These are phyloP conservation scores for Phengaris alcon DNA, from an alignment of 2,888 invertebrate genomes.

Conservation along the genomic window DNA sequence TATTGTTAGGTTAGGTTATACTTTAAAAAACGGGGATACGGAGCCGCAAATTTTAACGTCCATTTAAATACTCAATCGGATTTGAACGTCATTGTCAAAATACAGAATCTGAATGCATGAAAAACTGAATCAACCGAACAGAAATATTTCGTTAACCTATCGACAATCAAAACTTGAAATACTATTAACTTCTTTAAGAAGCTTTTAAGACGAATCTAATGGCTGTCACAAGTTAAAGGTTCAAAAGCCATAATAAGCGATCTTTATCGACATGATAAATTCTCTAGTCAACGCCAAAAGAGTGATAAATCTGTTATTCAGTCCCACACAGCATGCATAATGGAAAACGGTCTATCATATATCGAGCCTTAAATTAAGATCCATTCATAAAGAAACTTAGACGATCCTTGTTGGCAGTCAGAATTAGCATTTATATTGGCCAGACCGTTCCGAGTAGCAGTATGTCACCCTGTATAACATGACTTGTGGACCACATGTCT, in stretches of 20 bases:
- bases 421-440: conserved; percentile 72
- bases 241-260: neutral
- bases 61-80: too few species aligned
- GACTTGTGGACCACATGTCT: conserved; percentile 18
- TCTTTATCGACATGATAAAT: neutral
- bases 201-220: neutral
- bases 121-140: neutral
- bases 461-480: conserved; percentile 43
- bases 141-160: too few species aligned
- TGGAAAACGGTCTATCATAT: neutral
- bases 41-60: too few species aligned
- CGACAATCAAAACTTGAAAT: too few species aligned
- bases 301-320: neutral
- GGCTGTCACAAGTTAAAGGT: neutral
- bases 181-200: neutral
- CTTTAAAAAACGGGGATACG: too few species aligned
- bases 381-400: conserved; percentile 34
- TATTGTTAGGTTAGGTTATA: too few species aligned
- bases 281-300: neutral
- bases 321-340: neutral
- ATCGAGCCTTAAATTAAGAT: conserved; percentile 31
- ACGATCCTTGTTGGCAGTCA: conserved; percentile 42
- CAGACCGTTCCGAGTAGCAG: conserved; percentile 47
- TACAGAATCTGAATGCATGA: neutral
- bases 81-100: neutral